Evolutionary conservation across 2,113 vertebrate genomes (phyloP), one percentile per base, ranked within the genome.

Genomic region (Balaenoptera acutorostrata): DNA sequence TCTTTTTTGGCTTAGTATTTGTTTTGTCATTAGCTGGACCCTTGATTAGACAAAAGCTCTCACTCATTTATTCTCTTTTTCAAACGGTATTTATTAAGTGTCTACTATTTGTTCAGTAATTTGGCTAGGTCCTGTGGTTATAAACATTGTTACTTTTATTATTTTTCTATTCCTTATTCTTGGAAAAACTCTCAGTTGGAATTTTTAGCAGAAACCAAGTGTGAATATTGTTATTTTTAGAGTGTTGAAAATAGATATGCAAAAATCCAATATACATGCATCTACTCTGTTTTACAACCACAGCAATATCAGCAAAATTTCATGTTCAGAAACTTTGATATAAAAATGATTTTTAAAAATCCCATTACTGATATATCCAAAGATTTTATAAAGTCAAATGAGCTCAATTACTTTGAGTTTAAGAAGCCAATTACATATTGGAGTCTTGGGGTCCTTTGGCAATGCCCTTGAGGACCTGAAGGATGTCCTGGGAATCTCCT

Each of bases 371-470:
- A 9, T 69, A 83, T 29, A 90, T 82, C 39, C 71, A 85, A 80
- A 46, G 85, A 91, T 89, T 75, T 93, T 80, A 44, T 84, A 88
- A 96, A 96, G 75, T 77, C 77, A 78, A 97, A 57, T 95, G 74
- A 74, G 10, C 63, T 64, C 68, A 64, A 52, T 39, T 90, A 90
- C 68, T 97, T 78, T 55, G 55, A 83, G 41, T 55, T 69, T 78
- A 92, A 93, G 81, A 96, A 93, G 23, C 18, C 41, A 88, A 27
- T 96, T 87, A 97, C 77, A 63, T 78, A 57, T 68, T 59, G 39
- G 61, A 61, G 25, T 44, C 77, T 36, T 36, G 27, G 17, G 14
- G 52, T 84, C 52, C 55, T 61, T 94, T 18, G 23, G 46, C 71
- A 71, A 71, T 31, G n/a, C 91, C 72, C 92, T 95, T 78, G 72